phyloP scores from a whole-genome alignment of 1,140 invertebrate species.

The Caenorhabditis inopinata region DNA sequence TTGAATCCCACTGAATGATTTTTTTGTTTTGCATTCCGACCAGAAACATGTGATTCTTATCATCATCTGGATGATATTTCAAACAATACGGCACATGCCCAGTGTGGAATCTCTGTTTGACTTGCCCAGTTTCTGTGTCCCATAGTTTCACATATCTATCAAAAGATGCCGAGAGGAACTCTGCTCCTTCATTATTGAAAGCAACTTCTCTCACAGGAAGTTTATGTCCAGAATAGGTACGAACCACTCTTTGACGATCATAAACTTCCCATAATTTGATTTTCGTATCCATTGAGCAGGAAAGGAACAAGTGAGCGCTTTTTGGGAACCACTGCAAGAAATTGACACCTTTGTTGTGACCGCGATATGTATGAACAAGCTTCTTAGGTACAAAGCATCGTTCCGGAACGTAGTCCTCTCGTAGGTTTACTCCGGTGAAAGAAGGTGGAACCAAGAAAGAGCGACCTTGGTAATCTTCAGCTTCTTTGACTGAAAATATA shows the following conservation, averaged over 20 bases:
- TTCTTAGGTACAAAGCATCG: conserved; percentile 91
- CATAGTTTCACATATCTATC: conserved; percentile 91
- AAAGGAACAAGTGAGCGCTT: conserved; percentile 89
- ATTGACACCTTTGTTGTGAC: conserved; percentile 94
- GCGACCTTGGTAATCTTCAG: conserved; percentile 91
- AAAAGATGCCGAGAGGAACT: conserved; percentile 87
- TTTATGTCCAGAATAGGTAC: conserved; percentile 92
- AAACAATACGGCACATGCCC: conserved; percentile 73
- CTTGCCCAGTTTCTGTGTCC: conserved; percentile 87
- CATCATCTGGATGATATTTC: conserved; percentile 94
- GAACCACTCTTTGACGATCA: conserved; percentile 85
- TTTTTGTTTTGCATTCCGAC: conserved; percentile 98
- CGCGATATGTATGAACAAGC: conserved; percentile 91
- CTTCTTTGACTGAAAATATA: conserved; percentile 79
- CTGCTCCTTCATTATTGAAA: conserved; percentile 89
- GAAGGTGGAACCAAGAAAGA: conserved; percentile 90
- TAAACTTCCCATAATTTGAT: conserved; percentile 94
- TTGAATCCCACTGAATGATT: conserved; percentile 90
- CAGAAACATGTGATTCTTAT: conserved; percentile 95
- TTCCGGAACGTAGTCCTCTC: conserved; percentile 84
- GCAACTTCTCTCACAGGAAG: conserved; percentile 93
- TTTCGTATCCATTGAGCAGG: conserved; percentile 92
- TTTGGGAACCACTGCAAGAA: conserved; percentile 91
- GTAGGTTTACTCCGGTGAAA: conserved; percentile 90
- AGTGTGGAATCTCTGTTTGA: conserved; percentile 64